These are phyloP conservation scores for Sebastes miniatus DNA, from an alignment of 2,797 vertebrate species.

Conservation along the genomic window DNA sequence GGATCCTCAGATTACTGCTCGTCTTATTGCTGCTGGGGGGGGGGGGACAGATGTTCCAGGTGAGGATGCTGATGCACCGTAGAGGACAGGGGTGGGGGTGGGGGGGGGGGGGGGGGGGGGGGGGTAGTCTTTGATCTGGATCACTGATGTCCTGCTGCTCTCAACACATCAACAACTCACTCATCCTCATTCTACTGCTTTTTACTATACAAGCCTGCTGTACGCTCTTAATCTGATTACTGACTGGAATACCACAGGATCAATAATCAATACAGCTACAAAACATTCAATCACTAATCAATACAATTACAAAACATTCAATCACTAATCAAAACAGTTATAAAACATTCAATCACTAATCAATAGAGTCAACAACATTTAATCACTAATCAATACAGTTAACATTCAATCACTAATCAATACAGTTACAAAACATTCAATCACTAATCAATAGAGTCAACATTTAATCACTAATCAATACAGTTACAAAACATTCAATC, in stretches of 20 bases:
- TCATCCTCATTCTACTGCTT: not conserved
- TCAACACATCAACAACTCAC: constrained; percentile 15
- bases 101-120: not conserved
- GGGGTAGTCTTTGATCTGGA: constrained; percentile 31
- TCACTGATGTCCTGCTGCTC: constrained; percentile 12
- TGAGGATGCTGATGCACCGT: constrained; percentile 43
- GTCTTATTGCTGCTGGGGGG: constrained; percentile 84
- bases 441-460: too few relatives aligned
- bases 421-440: too few relatives aligned
- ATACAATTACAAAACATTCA: too few relatives aligned
- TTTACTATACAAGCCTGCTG: not conserved
- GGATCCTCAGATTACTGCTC: constrained; percentile 91
- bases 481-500: too few relatives aligned
- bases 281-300: too few relatives aligned
- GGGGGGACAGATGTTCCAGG: constrained; percentile 68
- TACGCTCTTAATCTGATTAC: not conserved
- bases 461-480: too few relatives aligned
- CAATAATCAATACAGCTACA: too few relatives aligned
- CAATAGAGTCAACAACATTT: too few relatives aligned
- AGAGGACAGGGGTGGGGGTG: not conserved
- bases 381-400: too few relatives aligned
- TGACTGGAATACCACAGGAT: not conserved
- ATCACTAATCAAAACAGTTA: too few relatives aligned
- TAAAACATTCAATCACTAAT: too few relatives aligned
- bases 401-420: too few relatives aligned